phyloP scores from a whole-genome alignment of 2,888 invertebrate species.

The Syrista parreyssii region DNA sequence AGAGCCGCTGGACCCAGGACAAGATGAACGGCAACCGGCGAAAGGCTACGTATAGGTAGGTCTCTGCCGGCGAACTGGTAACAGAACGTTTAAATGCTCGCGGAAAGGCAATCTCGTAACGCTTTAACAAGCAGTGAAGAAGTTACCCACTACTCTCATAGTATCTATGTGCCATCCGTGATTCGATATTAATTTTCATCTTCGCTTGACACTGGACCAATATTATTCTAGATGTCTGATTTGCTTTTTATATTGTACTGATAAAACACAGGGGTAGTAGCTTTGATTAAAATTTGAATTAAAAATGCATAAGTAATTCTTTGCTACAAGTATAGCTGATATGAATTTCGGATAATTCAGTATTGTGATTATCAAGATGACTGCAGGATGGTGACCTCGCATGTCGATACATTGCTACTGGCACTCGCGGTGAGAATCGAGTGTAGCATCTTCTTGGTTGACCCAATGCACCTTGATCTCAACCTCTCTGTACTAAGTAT shows the following conservation, averaged over 20 bases:
- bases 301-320: background rate
- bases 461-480: slow-evolving; percentile 21
- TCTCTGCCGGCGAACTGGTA: slow-evolving; percentile 17
- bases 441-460: slow-evolving; percentile 19
- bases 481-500: background rate
- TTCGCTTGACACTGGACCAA: no score
- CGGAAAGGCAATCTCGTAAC: slow-evolving; percentile 23
- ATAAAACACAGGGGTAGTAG: background rate
- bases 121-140: slow-evolving; percentile 20
- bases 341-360: background rate
- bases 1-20: slow-evolving; percentile 29
- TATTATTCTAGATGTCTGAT: no score
- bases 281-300: background rate
- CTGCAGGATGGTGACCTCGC: slow-evolving; percentile 13
- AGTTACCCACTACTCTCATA: background rate
- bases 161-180: no score
- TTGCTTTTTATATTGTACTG: no score
- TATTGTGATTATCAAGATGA: background rate
- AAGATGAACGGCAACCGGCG: slow-evolving; percentile 37
- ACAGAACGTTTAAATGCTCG: slow-evolving; percentile 16
- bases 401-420: slow-evolving; percentile 13
- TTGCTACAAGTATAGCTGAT: background rate
- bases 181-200: no score
- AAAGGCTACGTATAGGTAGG: slow-evolving; percentile 26
- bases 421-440: slow-evolving; percentile 14